phyloP scores from a whole-genome alignment of 2,797 vertebrate species.

The Buceros bicornis region DNA sequence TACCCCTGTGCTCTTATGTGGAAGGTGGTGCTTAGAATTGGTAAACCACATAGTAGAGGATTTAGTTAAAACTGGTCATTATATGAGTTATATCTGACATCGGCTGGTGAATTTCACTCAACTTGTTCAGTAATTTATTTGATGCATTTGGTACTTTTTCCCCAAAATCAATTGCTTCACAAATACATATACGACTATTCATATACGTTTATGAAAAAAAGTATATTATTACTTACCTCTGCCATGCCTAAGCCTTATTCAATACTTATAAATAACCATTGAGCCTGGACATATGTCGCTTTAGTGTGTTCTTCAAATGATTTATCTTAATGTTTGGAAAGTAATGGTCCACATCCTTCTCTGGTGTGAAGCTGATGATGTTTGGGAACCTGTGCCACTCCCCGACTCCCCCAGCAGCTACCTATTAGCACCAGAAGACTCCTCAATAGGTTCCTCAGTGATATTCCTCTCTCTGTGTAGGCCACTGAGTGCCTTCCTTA shows the following conservation, averaged over 20 bases:
- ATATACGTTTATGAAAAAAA: neutral
- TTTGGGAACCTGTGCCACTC: neutral
- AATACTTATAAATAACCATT: neutral
- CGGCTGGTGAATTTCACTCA: neutral
- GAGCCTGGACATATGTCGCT: neutral
- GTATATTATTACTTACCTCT: neutral
- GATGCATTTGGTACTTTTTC: neutral
- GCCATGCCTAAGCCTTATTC: neutral
- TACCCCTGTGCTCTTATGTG: neutral
- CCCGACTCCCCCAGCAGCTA: neutral
- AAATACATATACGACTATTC: neutral
- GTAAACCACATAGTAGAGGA: neutral
- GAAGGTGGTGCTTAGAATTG: neutral
- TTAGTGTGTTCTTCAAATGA: neutral
- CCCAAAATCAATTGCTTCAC: neutral
- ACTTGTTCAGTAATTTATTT: neutral
- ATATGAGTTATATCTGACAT: neutral
- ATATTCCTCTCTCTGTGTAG: neutral
- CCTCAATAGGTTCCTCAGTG: neutral
- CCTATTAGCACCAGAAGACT: neutral
- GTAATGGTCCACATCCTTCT: neutral
- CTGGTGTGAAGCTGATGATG: neutral
- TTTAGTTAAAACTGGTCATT: neutral
- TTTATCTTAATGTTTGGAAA: neutral
- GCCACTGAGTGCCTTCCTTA: neutral